Conservation (phyloP, 1,140 invertebrate genomes). For the Drosophila orosa region DNA sequence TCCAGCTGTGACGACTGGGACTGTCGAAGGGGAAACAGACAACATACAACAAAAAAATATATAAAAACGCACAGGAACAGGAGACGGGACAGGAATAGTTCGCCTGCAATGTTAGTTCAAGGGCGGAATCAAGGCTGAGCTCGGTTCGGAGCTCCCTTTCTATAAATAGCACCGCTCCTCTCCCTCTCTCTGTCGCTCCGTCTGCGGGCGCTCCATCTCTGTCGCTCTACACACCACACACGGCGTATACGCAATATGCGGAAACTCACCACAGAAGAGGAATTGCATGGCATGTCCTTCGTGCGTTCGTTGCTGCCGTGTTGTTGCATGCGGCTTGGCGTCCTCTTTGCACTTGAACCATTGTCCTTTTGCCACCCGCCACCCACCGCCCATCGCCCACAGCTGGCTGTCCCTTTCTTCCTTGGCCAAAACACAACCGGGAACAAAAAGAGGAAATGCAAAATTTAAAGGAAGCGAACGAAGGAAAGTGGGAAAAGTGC, state of each 20-base stretch:
- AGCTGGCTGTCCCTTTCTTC: slow-evolving; percentile 53
- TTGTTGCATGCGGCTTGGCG: slow-evolving; percentile 61
- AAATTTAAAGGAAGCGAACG: slow-evolving; percentile 38
- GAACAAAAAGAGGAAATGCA: neutral
- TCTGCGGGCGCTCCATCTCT: slow-evolving; percentile 1
- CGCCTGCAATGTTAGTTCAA: slow-evolving; percentile 69
- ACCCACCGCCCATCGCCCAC: slow-evolving; percentile 20
- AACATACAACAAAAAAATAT: no score
- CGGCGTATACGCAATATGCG: slow-evolving; percentile 69
- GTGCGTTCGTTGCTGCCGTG: slow-evolving; percentile 36
- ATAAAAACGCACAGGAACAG: slow-evolving; percentile 6
- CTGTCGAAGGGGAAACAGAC: slow-evolving; percentile 28
- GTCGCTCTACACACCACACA: slow-evolving; percentile 35
- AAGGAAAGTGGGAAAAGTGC: slow-evolving; percentile 24
- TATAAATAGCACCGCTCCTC: slow-evolving; percentile 57
- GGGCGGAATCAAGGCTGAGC: slow-evolving; percentile 64
- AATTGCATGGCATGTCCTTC: slow-evolving; percentile 57
- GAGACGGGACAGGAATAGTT: slow-evolving; percentile 32
- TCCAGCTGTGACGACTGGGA: slow-evolving; percentile 66
- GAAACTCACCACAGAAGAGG: slow-evolving; percentile 64
- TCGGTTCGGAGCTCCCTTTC: slow-evolving; percentile 39
- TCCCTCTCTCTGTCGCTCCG: neutral
- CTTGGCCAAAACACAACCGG: neutral
- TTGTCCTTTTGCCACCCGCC: slow-evolving; percentile 74
- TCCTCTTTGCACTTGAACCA: slow-evolving; percentile 83